Conservation (phyloP, 2,888 invertebrate species). For the Teleogryllus oceanicus region DNA sequence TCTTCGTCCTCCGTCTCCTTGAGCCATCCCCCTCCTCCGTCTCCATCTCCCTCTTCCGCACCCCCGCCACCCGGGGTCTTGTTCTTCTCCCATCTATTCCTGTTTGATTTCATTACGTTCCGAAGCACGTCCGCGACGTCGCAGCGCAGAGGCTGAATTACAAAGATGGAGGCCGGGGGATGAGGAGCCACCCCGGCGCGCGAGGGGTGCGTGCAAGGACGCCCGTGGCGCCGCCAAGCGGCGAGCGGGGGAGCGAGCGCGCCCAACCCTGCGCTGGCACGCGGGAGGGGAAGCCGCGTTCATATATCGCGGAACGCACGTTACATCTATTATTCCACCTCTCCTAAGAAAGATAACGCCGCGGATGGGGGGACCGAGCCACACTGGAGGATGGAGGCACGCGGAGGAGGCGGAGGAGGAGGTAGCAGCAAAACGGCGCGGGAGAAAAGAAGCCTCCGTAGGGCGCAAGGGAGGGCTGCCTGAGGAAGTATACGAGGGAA, state of each 20-base stretch:
- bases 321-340: slow-evolving; percentile 9
- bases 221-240: background rate
- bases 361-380: background rate
- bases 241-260: background rate
- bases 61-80: slow-evolving; percentile 12
- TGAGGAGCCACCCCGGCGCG: background rate
- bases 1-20: too few relatives aligned
- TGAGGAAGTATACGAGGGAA: too few relatives aligned
- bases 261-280: background rate
- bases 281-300: background rate
- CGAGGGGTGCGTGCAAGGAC: background rate
- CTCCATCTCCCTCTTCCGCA: background rate
- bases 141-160: background rate
- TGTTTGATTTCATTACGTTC: slow-evolving; percentile 10
- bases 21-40: background rate
- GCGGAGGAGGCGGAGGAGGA: background rate
- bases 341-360: slow-evolving; percentile 8
- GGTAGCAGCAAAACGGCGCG: background rate
- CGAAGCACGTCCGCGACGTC: background rate
- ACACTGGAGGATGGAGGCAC: background rate
- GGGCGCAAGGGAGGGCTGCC: too few relatives aligned
- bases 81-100: slow-evolving; percentile 19
- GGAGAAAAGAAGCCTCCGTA: too few relatives aligned
- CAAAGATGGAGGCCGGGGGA: slow-evolving; percentile 3
- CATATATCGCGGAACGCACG: slow-evolving; percentile 18